Conservation (phyloP, 2,888 invertebrate genomes). For the Harmothoe impar region DNA sequence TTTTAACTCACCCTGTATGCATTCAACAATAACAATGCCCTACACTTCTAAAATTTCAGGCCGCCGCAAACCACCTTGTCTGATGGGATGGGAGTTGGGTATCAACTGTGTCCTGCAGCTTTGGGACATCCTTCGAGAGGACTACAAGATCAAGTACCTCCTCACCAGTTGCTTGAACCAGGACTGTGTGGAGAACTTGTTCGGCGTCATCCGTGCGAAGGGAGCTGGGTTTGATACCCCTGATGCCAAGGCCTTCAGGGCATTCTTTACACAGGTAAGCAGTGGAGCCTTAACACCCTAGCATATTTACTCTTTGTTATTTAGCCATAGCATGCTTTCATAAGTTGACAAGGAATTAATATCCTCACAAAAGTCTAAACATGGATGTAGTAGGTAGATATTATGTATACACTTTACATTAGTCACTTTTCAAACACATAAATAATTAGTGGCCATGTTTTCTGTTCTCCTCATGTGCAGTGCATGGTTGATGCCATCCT, state of each 20-base stretch:
- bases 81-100: conserved; percentile 57
- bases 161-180: conserved; percentile 64
- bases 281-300: background rate
- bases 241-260: conserved; percentile 48
- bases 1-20: no score
- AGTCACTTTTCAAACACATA: no score
- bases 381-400: no score
- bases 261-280: conserved; percentile 32
- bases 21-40: no score
- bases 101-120: conserved; percentile 45
- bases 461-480: no score
- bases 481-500: no score
- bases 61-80: conserved; percentile 1
- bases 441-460: no score
- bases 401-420: no score
- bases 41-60: no score
- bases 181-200: conserved; percentile 65
- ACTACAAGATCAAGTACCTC: conserved; percentile 44
- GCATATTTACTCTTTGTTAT: background rate
- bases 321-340: no score
- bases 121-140: conserved; percentile 26
- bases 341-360: no score
- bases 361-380: no score
- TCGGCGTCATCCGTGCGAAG: conserved; percentile 48
- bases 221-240: conserved; percentile 52